Evolutionary conservation across 2,888 invertebrate species (phyloP).

Genomic region (Hypena proboscidalis): DNA sequence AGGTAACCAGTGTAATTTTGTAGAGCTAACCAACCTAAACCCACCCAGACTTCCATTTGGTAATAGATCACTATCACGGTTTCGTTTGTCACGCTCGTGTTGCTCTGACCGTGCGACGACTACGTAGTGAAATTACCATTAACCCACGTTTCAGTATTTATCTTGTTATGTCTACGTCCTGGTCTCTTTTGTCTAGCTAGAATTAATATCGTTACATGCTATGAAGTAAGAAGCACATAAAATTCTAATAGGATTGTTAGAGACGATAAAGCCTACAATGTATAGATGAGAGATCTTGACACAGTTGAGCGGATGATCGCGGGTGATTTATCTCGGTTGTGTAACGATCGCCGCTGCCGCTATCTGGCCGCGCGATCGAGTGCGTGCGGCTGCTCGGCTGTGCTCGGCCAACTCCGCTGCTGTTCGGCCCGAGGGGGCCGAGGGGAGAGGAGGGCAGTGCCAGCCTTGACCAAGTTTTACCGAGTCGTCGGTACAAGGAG

Average conservation of each 20-base stretch:
- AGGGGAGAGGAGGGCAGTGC: slow-evolving; percentile 60
- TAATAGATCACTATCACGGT: too few relatives aligned
- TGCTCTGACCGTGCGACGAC: too few relatives aligned
- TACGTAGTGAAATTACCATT: too few relatives aligned
- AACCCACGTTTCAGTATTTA: too few relatives aligned
- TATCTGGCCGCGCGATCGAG: slow-evolving; percentile 72
- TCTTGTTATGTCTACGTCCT: too few relatives aligned
- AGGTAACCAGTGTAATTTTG: too few relatives aligned
- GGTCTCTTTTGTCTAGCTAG: too few relatives aligned
- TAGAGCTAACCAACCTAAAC: too few relatives aligned
- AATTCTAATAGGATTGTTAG: slow-evolving; percentile 39
- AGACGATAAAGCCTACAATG: slow-evolving; percentile 30
- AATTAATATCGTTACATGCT: too few relatives aligned
- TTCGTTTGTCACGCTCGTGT: too few relatives aligned
- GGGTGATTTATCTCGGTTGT: slow-evolving; percentile 77
- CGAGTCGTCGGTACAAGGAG: slow-evolving; percentile 82
- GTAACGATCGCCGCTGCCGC: slow-evolving; percentile 70
- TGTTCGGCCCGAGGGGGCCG: slow-evolving; percentile 53
- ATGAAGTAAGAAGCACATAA: slow-evolving; percentile 11
- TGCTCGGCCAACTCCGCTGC: slow-evolving; percentile 66
- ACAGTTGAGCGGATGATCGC: slow-evolving; percentile 74
- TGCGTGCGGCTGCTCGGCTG: slow-evolving; percentile 68
- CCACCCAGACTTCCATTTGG: too few relatives aligned
- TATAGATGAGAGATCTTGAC: slow-evolving; percentile 76
- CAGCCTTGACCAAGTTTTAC: slow-evolving; percentile 85